Evolutionary conservation across 2,888 invertebrate genomes (phyloP).

Genomic region (Drosophila kambysellisi): DNA sequence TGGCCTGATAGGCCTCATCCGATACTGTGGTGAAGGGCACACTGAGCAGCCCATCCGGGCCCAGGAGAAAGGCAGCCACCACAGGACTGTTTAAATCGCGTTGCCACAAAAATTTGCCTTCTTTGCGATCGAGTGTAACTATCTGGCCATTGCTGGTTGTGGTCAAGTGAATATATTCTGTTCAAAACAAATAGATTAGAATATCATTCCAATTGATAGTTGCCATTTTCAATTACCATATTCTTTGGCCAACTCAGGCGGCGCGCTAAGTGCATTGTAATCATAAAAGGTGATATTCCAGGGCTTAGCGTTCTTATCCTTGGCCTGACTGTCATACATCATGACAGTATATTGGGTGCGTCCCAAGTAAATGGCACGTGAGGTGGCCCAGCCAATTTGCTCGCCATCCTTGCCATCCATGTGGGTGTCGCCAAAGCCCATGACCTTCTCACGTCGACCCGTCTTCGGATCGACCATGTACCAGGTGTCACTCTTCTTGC

Average conservation of each 20-base stretch:
- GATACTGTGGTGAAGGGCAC: slow-evolving; percentile 96
- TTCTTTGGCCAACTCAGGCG: slow-evolving; percentile 90
- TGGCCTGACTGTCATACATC: slow-evolving; percentile 94
- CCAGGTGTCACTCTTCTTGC: slow-evolving; percentile 97
- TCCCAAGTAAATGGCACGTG: slow-evolving; percentile 84
- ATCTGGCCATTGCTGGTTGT: slow-evolving; percentile 95
- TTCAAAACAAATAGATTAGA: background rate
- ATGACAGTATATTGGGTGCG: slow-evolving; percentile 96
- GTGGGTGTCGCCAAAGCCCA: slow-evolving; percentile 82
- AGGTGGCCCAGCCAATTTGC: slow-evolving; percentile 84
- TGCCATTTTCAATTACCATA: slow-evolving; percentile 88
- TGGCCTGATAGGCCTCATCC: slow-evolving; percentile 92
- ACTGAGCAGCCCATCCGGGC: slow-evolving; percentile 91
- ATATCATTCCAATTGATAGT: background rate
- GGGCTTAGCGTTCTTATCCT: slow-evolving; percentile 88
- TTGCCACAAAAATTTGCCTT: slow-evolving; percentile 94
- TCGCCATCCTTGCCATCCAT: slow-evolving; percentile 71
- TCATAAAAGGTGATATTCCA: slow-evolving; percentile 99
- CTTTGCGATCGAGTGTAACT: slow-evolving; percentile 92
- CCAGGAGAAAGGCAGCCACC: slow-evolving; percentile 93
- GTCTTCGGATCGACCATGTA: slow-evolving; percentile 92
- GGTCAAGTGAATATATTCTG: slow-evolving; percentile 94
- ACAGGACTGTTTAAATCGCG: slow-evolving; percentile 95
- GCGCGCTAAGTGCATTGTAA: slow-evolving; percentile 94
- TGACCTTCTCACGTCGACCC: slow-evolving; percentile 84